phyloP scores from a whole-genome alignment of 1,140 invertebrate species.

The Bombus sylvicola region DNA sequence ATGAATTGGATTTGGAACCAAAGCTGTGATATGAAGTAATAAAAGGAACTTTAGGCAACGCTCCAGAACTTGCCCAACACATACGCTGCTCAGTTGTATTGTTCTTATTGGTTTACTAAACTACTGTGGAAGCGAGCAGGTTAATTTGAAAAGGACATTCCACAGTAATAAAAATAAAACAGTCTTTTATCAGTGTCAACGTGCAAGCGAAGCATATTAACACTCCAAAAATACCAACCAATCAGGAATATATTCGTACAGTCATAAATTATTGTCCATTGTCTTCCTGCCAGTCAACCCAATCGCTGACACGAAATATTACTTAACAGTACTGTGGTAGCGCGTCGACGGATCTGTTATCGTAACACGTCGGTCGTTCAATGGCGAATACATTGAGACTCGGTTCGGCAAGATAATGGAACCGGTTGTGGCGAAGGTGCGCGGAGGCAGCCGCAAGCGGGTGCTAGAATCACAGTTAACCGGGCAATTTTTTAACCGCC shows the following conservation, averaged over 20 bases:
- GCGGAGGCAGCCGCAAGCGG: background rate
- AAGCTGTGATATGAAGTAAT: no score
- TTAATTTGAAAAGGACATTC: no score
- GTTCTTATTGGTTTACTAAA: no score
- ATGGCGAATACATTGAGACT: background rate
- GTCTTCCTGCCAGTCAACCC: slow-evolving; percentile 3
- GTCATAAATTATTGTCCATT: background rate
- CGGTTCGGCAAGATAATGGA: slow-evolving; percentile 30
- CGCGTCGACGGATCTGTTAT: slow-evolving; percentile 18
- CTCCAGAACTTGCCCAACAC: no score
- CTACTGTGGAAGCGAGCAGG: no score
- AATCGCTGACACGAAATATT: slow-evolving; percentile 30
- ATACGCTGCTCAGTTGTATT: no score
- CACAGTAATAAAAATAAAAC: background rate
- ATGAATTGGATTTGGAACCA: no score
- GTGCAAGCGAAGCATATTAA: background rate
- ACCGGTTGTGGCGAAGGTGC: slow-evolving; percentile 26
- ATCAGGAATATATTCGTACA: background rate
- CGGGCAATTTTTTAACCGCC: slow-evolving; percentile 40
- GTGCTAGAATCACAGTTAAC: slow-evolving; percentile 59
- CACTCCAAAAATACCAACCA: background rate
- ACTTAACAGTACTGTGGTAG: slow-evolving; percentile 22
- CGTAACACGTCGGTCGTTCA: slow-evolving; percentile 8
- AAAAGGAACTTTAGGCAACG: no score
- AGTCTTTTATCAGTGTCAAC: background rate